A percentile compares a stretch with the other conserved stretches of the same genome.
Conservation (phyloP, 2,888 invertebrate species). For the Tanytarsus gracilentus region DNA sequence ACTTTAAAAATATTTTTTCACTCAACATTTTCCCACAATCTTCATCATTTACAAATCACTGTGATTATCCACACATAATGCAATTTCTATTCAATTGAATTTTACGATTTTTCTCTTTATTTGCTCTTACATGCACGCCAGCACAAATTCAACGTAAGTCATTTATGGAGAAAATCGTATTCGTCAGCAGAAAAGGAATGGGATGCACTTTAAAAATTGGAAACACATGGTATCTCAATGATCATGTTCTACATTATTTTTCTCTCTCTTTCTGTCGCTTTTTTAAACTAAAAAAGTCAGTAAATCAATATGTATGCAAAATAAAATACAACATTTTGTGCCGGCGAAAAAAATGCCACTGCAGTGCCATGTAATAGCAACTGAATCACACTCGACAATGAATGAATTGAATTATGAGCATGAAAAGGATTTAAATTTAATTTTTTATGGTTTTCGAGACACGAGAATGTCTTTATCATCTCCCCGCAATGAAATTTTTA, state of each 20-base stretch:
- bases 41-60: too few species aligned
- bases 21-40: too few species aligned
- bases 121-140: neutral
- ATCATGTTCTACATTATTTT: constrained; percentile 16
- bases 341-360: neutral
- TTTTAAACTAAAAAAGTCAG: constrained; percentile 12
- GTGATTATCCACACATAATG: neutral
- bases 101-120: neutral
- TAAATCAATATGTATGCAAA: constrained; percentile 17
- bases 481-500: too few species aligned
- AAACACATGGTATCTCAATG: constrained; percentile 22
- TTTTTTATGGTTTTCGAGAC: too few species aligned
- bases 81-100: constrained; percentile 2
- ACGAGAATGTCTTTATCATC: too few species aligned
- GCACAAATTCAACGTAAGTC: too few species aligned
- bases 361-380: too few species aligned
- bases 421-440: too few species aligned
- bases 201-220: constrained; percentile 1
- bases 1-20: too few species aligned
- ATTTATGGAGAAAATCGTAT: neutral
- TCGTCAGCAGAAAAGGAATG: neutral
- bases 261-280: neutral
- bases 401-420: too few species aligned
- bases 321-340: neutral
- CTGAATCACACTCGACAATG: too few species aligned